Evolutionary conservation across 2,113 vertebrate genomes (phyloP).

Genomic region (Rattus rattus): DNA sequence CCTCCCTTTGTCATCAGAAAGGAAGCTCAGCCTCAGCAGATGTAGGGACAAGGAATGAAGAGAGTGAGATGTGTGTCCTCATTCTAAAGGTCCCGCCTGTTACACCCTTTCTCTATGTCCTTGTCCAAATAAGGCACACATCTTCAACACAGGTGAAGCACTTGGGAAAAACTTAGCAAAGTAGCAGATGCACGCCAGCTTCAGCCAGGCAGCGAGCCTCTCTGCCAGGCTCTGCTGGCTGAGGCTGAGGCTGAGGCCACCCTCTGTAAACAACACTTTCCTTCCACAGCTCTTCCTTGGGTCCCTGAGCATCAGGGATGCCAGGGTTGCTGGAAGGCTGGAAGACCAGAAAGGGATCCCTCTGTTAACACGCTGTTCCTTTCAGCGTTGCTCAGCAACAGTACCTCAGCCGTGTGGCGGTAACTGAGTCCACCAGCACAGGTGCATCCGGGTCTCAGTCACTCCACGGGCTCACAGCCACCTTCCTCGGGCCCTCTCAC

Average conservation of each 20-base stretch:
- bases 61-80: background rate
- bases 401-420: background rate
- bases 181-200: background rate
- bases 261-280: background rate
- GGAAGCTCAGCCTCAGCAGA: background rate
- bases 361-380: background rate
- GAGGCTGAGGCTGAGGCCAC: background rate
- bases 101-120: background rate
- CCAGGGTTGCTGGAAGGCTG: background rate
- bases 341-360: background rate
- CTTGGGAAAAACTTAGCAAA: background rate
- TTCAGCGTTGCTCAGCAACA: background rate
- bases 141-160: background rate
- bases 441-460: background rate
- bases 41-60: background rate
- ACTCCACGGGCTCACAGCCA: background rate
- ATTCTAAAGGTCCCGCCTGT: background rate
- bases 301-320: background rate
- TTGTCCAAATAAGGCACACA: background rate
- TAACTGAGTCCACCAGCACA: background rate
- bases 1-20: background rate
- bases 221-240: background rate
- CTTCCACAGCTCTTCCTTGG: background rate
- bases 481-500: background rate
- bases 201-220: too few species aligned